Evolutionary conservation across 2,888 invertebrate species (phyloP).

Genomic region (Plemyria rubiginata): DNA sequence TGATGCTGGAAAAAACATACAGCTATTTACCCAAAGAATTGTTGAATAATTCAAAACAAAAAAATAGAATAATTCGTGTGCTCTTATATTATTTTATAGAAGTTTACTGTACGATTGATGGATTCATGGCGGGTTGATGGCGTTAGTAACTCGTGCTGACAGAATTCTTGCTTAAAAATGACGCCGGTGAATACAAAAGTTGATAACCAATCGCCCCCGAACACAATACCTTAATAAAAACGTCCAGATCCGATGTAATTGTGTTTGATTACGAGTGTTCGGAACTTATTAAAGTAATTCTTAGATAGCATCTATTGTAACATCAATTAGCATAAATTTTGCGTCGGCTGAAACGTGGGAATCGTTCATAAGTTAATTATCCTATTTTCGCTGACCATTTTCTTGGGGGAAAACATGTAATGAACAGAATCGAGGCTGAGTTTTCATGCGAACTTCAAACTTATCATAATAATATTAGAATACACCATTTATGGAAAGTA

Average conservation of each 20-base stretch:
- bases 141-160: not conserved
- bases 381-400: no score
- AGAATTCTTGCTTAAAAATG: slow-evolving; percentile 21
- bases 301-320: slow-evolving; percentile 70
- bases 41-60: no score
- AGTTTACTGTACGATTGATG: not conserved
- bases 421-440: no score
- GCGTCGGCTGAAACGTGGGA: slow-evolving; percentile 36
- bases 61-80: no score
- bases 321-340: slow-evolving; percentile 39
- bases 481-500: no score
- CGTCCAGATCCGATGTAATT: slow-evolving; percentile 57
- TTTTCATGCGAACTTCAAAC: no score
- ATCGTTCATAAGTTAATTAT: slow-evolving; percentile 5
- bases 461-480: no score
- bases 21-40: no score
- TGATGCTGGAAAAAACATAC: no score
- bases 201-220: slow-evolving; percentile 66
- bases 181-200: slow-evolving; percentile 50
- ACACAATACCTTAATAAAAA: slow-evolving; percentile 63
- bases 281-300: slow-evolving; percentile 77
- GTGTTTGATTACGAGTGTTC: slow-evolving; percentile 75
- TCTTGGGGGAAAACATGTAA: no score
- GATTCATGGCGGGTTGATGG: not conserved
- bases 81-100: no score